Evolutionary conservation across 1,140 invertebrate species (phyloP), one percentile per base, ranked within the genome.

Genomic region (Gryllus bimaculatus): DNA sequence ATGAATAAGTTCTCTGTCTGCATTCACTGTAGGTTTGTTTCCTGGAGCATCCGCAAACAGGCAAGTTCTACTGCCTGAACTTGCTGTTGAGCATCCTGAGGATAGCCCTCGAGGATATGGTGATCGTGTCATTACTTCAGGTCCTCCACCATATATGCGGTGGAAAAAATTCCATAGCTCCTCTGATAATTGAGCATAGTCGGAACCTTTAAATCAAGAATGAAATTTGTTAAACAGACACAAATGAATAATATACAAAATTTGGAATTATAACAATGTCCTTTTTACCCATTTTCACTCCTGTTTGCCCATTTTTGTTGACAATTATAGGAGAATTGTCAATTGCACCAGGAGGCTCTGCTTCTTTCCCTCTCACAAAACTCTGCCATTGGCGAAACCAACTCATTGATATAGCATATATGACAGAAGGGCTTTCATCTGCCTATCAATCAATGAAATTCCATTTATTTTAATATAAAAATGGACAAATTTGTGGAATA

Each of bases 311-410:
- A 83, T 88, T 88, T 80, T 89, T 89, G 80, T 88, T 89, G n/a
- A 80, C 18, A 47, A 88, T 85, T 76, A 95, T 93, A 54, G 89
- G 89, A 47, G 89, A 89, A 85, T 97, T 97, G 84, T 96, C 94
- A 73, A 98, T 95, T 10, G 94, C 92, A 76, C 95, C 95, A 15
- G 95, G 94, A 54, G 94, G 92, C 79, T 93, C 93, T 82, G 88
- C 87, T 47, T 91, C 91, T 83, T 92, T 91, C 78, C 91, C 91
- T 73, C 92, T 88, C 8, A 96, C 93, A 86, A 97, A 98, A 75
- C 90, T 91, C 84, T 97, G 94, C 96, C 96, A 98, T 80, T 93
- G 91, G 15, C 93, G 89, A 84, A 96, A 93, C 96, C 96, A 98
- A 47, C 90, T 89, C 91, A 95, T 95, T 74, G 94, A 94, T 47